Evolutionary conservation across 2,113 vertebrate species (phyloP).

Genomic region (Scophthalmus maximus): DNA sequence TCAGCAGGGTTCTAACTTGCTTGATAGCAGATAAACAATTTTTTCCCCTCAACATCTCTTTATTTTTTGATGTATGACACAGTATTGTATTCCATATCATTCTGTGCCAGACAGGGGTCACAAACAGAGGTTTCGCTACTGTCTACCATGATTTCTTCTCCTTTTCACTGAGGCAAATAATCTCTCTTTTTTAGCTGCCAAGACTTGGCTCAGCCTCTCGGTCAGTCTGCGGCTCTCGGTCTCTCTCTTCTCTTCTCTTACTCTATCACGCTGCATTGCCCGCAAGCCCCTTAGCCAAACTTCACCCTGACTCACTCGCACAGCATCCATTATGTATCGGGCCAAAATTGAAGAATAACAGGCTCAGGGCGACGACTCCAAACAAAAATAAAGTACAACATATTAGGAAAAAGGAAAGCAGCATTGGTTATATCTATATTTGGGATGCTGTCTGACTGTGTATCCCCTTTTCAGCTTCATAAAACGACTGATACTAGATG

Average conservation of each 20-base stretch:
- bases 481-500: slow-evolving; percentile 4
- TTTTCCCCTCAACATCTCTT: not conserved
- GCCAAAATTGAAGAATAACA: slow-evolving; percentile 76
- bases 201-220: slow-evolving; percentile 64
- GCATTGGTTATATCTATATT: slow-evolving; percentile 51
- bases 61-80: slow-evolving; percentile 2
- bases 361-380: slow-evolving; percentile 64
- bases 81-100: slow-evolving; percentile 13
- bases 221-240: slow-evolving; percentile 61
- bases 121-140: slow-evolving; percentile 38
- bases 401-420: slow-evolving; percentile 41
- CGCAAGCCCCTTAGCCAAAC: slow-evolving; percentile 68
- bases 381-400: slow-evolving; percentile 72
- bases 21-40: not conserved
- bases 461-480: slow-evolving; percentile 22
- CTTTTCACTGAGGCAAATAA: slow-evolving; percentile 59
- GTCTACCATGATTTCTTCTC: slow-evolving; percentile 47
- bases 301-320: slow-evolving; percentile 72
- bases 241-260: slow-evolving; percentile 50
- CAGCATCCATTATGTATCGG: slow-evolving; percentile 82
- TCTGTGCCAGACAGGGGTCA: slow-evolving; percentile 47
- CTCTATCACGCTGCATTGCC: slow-evolving; percentile 66
- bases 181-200: slow-evolving; percentile 73
- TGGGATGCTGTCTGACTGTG: slow-evolving; percentile 20
- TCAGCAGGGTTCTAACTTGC: too few relatives aligned